These are phyloP conservation scores for Fopius arisanus DNA, from an alignment of 1,140 invertebrate species.

Conservation along the genomic window DNA sequence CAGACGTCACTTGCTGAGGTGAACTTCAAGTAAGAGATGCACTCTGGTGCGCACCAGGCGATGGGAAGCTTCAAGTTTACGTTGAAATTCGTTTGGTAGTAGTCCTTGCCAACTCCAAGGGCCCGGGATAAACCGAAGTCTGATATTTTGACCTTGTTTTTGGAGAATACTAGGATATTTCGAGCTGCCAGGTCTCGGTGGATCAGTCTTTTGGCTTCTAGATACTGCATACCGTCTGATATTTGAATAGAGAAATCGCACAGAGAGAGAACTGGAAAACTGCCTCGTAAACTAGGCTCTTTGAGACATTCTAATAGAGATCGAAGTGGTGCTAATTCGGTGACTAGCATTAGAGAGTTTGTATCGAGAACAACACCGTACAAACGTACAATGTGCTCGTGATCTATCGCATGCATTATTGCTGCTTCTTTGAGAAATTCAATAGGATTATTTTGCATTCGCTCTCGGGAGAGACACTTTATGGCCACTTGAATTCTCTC, in stretches of 20 bases:
- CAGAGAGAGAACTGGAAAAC: constrained; percentile 87
- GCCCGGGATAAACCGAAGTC: constrained; percentile 96
- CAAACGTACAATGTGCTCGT: constrained; percentile 95
- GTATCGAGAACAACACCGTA: constrained; percentile 96
- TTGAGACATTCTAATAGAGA: constrained; percentile 96
- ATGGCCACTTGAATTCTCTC: constrained; percentile 96
- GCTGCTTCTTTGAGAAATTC: constrained; percentile 98
- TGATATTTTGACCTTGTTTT: constrained; percentile 95
- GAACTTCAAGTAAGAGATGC: constrained; percentile 94
- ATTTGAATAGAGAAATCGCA: constrained; percentile 95
- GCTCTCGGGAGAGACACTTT: constrained; percentile 92
- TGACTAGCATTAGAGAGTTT: constrained; percentile 95
- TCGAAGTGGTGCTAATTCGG: constrained; percentile 92
- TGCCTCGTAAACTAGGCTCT: constrained; percentile 85
- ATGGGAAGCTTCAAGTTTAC: constrained; percentile 97
- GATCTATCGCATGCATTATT: constrained; percentile 97
- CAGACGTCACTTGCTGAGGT: constrained; percentile 97
- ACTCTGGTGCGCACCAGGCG: constrained; percentile 99
- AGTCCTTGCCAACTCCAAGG: constrained; percentile 97
- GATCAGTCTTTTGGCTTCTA: constrained; percentile 92
- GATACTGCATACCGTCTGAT: constrained; percentile 95
- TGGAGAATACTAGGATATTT: constrained; percentile 95
- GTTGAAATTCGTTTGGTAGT: constrained; percentile 98
- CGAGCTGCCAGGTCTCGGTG: constrained; percentile 93
- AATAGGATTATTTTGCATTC: constrained; percentile 94